These are phyloP conservation scores for Apamea anceps DNA, from an alignment of 2,888 invertebrate species.

Conservation along the genomic window DNA sequence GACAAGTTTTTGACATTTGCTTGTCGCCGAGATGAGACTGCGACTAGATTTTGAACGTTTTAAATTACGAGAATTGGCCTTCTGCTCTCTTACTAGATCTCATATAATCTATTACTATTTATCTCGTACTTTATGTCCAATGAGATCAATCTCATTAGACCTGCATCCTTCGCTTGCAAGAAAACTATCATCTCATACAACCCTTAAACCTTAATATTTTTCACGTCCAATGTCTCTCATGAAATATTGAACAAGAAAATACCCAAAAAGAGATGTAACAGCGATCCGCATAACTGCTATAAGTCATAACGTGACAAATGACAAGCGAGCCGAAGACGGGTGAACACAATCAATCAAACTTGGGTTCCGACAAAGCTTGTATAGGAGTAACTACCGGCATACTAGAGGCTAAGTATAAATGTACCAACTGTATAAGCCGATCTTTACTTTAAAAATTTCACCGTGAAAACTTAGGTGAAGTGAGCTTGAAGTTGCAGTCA, in stretches of 20 bases:
- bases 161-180: not conserved
- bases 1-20: too few species aligned
- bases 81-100: not conserved
- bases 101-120: not conserved
- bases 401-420: not conserved
- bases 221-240: conserved; percentile 7
- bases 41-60: too few species aligned
- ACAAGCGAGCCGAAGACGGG: conserved; percentile 28
- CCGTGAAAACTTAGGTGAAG: not conserved
- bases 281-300: conserved; percentile 52
- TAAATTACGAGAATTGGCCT: too few species aligned
- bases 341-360: conserved; percentile 50
- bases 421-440: not conserved
- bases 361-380: conserved; percentile 21
- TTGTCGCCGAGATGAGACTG: too few species aligned
- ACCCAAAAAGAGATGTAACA: conserved; percentile 44
- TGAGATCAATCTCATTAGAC: not conserved
- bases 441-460: not conserved
- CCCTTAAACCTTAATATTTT: conserved; percentile 29
- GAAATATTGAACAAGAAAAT: conserved; percentile 49
- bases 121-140: not conserved
- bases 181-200: conserved; percentile 18
- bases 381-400: conserved; percentile 1
- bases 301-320: conserved; percentile 60
- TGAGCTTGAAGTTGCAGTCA: not conserved